Evolutionary conservation across 2,113 vertebrate species (phyloP), one percentile per base, ranked within the genome.

Genomic region (Sakesphorus luctuosus): DNA sequence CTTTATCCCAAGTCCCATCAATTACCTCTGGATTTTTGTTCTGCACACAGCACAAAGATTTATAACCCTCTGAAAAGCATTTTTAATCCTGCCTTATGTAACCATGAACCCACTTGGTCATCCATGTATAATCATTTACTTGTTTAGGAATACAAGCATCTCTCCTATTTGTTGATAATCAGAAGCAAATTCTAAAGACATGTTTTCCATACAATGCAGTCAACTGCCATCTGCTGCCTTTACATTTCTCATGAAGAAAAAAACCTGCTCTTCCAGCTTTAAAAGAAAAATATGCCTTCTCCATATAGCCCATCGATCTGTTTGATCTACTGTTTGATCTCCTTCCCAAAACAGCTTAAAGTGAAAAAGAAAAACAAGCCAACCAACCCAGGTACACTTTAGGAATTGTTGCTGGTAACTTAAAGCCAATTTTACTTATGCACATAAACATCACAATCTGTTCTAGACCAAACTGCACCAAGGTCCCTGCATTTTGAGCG

Each of bases 61-160:
- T 88, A 84, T 38, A 86, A 89, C 88, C 56, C 85, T 81, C 88
- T 15, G 23, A 4, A 75, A 93, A 90, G 76, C 79, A 65, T 95
- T 95, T 93, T 94, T 84, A 93, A 90, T 94, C 87, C 87, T 88
- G 85, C 65, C 46, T 96, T 95, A 96, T 23, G 4, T 76, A 95
- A 94, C 73, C 69, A 44, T n/a, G 90, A 89, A 72, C 40, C 46
- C 62, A 53, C 71, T 91, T 94, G 93, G 78, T 82, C 93, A 74
- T 67, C 68, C 79, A 84, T 62, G 78, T 33, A 40, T 44, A 90
- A 95, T 71, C 38, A 74, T 40, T 67, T 76, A 84, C 73, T 55
- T 4, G 0, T 93, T 91, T 63, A 88, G 74, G 75, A 94, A 81
- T 17, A 55, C 12, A 63, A 88, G 68, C 65, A 90, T 50, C 88